Evolutionary conservation across 2,113 vertebrate genomes (phyloP).

Genomic region (Coregonus clupeaformis): DNA sequence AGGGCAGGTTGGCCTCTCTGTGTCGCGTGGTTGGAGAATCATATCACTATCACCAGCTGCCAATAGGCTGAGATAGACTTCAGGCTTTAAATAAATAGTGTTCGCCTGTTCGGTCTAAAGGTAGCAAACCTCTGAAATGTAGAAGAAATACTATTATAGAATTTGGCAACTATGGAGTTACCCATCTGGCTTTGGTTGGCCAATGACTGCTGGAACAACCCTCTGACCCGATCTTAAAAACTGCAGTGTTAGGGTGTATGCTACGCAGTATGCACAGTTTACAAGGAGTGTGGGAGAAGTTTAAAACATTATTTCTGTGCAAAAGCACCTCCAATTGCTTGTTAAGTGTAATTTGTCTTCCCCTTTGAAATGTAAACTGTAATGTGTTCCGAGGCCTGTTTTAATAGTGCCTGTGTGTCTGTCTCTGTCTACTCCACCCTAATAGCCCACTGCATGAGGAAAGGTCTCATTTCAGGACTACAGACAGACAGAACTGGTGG

Average conservation of each 20-base stretch:
- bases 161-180: neutral
- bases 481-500: neutral
- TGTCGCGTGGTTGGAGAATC: neutral
- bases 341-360: neutral
- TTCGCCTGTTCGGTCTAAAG: neutral
- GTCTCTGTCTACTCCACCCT: neutral
- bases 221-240: neutral
- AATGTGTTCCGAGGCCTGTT: neutral
- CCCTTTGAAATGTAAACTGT: neutral
- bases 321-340: too few species aligned
- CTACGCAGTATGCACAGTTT: neutral
- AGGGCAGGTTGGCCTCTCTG: neutral
- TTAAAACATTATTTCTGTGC: neutral
- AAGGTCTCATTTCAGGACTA: neutral
- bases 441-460: neutral
- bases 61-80: neutral
- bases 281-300: neutral
- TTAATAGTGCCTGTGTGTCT: neutral
- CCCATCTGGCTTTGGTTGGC: neutral
- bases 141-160: neutral
- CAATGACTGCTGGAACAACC: too few species aligned
- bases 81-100: neutral
- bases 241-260: neutral
- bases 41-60: neutral
- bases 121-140: neutral